phyloP scores from a whole-genome alignment of 2,888 invertebrate species.

The Eupithecia abbreviata region DNA sequence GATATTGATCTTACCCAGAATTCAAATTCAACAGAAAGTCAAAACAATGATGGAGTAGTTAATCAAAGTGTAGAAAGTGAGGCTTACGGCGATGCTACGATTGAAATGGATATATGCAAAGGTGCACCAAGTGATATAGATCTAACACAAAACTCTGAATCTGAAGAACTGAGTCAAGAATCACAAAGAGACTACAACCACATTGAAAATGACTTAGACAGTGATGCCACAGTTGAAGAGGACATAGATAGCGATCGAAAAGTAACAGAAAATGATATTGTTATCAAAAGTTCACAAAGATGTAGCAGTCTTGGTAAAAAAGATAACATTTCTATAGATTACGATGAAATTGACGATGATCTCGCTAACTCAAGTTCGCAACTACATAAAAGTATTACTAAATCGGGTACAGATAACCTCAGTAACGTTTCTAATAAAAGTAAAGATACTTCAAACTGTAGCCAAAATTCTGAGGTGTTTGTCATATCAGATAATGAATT shows the following conservation, averaged over 20 bases:
- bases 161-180: constrained; percentile 39
- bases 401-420: constrained; percentile 16
- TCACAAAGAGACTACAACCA: constrained; percentile 1
- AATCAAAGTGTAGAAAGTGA: constrained; percentile 12
- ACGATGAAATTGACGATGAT: constrained; percentile 64
- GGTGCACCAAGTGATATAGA: constrained; percentile 53
- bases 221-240: constrained; percentile 20
- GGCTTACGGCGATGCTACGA: background rate
- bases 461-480: constrained; percentile 62
- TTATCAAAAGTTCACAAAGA: constrained; percentile 33
- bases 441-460: constrained; percentile 46
- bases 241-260: background rate
- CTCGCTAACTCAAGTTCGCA: constrained; percentile 14
- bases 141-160: constrained; percentile 63
- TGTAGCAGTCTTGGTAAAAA: constrained; percentile 57
- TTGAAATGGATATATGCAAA: constrained; percentile 12
- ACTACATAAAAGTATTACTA: constrained; percentile 17
- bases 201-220: constrained; percentile 14
- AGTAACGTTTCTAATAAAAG: constrained; percentile 26
- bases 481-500: constrained; percentile 85
- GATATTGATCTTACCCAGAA: constrained; percentile 68
- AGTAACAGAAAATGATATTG: background rate
- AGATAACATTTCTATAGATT: constrained; percentile 69
- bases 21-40: constrained; percentile 49
- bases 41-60: constrained; percentile 10